Percentiles rank a stretch among this genome's conserved stretches.
phyloP scores from a whole-genome alignment of 2,797 vertebrate genomes.

The Austrolebias charrua region DNA sequence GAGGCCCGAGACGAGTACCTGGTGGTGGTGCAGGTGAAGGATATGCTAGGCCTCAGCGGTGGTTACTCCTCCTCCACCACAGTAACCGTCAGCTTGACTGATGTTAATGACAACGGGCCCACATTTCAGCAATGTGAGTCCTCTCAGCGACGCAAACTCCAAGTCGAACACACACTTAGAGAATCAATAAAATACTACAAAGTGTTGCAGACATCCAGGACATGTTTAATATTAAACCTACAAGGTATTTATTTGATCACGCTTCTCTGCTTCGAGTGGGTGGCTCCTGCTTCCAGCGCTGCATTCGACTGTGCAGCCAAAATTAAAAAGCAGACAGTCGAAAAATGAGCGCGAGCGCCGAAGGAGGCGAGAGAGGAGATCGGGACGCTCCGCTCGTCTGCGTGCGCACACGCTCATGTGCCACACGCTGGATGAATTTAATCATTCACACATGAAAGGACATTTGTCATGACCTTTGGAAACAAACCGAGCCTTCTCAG shows the following conservation, averaged over 20 bases:
- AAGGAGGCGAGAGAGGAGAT: constrained; percentile 21
- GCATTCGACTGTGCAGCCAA: constrained; percentile 32
- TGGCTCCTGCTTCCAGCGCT: constrained; percentile 34
- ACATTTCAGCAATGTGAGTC: constrained; percentile 92
- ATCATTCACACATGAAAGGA: constrained; percentile 74
- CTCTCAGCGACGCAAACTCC: constrained; percentile 33
- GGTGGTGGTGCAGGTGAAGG: constrained; percentile 92
- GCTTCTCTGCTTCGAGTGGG: constrained; percentile 34
- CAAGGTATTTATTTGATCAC: constrained; percentile 58
- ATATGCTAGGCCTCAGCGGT: constrained; percentile 88
- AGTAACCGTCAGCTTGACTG: constrained; percentile 88
- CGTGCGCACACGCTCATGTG: constrained; percentile 23
- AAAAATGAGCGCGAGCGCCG: constrained; percentile 18
- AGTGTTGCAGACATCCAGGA: constrained; percentile 37
- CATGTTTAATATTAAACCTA: constrained; percentile 56
- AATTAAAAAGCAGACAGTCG: constrained; percentile 57
- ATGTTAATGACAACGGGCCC: constrained; percentile 95
- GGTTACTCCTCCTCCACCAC: constrained; percentile 88
- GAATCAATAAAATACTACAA: constrained; percentile 47
- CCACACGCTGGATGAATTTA: constrained; percentile 64
- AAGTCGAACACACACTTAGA: background rate
- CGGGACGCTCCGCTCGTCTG: constrained; percentile 25
- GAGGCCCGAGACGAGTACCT: constrained; percentile 88
- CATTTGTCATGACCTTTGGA: constrained; percentile 80
- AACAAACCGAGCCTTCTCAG: constrained; percentile 60